A percentile compares a stretch with the other conserved stretches of the same genome.
Conservation (phyloP, 2,113 vertebrate genomes). For the Cygnus buccinator region DNA sequence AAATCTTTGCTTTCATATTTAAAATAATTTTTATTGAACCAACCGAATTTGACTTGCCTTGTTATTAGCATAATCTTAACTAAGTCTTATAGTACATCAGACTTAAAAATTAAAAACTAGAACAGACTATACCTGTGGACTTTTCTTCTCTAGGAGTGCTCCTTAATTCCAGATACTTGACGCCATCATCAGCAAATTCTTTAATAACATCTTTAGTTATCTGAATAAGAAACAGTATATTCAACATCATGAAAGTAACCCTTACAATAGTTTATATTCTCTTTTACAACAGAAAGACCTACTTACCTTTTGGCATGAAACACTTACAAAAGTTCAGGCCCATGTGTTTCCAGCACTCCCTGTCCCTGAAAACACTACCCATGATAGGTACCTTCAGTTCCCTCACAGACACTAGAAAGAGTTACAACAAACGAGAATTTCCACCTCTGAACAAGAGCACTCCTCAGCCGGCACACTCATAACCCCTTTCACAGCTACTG, state of each 20-base stretch:
- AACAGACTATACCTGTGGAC: constrained; percentile 70
- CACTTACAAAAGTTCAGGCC: not conserved
- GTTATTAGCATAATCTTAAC: not conserved
- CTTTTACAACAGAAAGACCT: not conserved
- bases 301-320: not conserved
- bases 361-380: not conserved
- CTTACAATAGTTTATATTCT: not conserved
- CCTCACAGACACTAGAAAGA: not conserved
- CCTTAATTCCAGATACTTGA: constrained; percentile 94
- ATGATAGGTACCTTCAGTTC: not conserved
- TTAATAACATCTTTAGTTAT: constrained; percentile 93
- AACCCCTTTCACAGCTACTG: not conserved
- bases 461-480: not conserved
- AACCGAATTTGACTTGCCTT: not conserved
- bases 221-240: constrained; percentile 69
- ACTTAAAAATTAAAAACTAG: not conserved
- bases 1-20: not conserved
- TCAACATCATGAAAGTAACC: not conserved
- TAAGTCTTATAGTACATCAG: not conserved
- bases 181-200: constrained; percentile 95
- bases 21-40: not conserved
- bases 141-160: constrained; percentile 91
- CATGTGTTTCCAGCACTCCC: not conserved
- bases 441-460: not conserved
- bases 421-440: not conserved